Evolutionary conservation across 2,113 vertebrate genomes (phyloP), one percentile per base, ranked within the genome.

Genomic region (Aix galericulata): DNA sequence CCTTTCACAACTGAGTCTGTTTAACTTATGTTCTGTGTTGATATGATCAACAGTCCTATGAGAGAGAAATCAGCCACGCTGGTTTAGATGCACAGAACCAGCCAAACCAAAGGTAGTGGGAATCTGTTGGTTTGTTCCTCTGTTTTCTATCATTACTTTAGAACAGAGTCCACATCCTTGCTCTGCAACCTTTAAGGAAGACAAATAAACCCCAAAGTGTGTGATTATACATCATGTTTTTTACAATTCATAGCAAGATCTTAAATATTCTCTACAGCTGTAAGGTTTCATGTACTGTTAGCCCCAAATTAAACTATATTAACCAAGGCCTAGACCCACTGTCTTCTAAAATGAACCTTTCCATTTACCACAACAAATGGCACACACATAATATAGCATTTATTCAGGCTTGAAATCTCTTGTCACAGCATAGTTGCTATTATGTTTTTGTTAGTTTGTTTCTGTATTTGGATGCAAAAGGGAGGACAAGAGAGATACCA

Each of bases 281-380:
- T 15, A 66, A 62, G 7, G 3, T 48, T 74, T 82, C 29, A 38
- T 15, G 8, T 5, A 25, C 3, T 72, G 69, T 55, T 63, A 74
- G 22, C 7, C 9, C 13, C 2, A 31, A 53, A 85, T 48, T 56
- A 68, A 83, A 81, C 64, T 44, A 31, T 13, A 23, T 22, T 62
- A 62, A 81, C 46, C 2, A 5, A 8, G 7, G 3, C 31, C 34
- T 64, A 73, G 60, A 0, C 5, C 3, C 6, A 27, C 10, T 18
- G 3, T 38, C 48, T 64, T 79, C 26, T 40, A 11, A 72, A 78
- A 72, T 32, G 2, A 55, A 7, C 1, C 21, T 46, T 86, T 86
- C 17, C 34, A 31, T 38, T 46, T 32, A 13, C 8, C 31, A 55
- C 5, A 31, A 76, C 32, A 68, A 71, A 17, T 18, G 5, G 6